These are phyloP conservation scores for Pollimyrus isidori DNA, from an alignment of 2,113 vertebrate genomes.

Conservation along the genomic window DNA sequence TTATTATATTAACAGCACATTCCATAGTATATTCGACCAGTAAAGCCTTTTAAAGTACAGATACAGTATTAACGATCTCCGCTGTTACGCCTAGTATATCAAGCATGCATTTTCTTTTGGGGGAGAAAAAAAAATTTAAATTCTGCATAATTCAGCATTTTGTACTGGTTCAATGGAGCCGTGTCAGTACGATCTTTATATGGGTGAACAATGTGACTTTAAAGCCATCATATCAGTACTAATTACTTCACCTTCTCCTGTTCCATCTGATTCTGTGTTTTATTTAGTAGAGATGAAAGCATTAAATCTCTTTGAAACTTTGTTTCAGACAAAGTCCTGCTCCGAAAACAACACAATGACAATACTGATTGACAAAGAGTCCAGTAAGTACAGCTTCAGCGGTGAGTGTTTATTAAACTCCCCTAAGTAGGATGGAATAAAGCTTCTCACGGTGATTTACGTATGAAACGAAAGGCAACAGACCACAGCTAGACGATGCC, in stretches of 20 bases:
- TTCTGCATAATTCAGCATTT: constrained; percentile 41
- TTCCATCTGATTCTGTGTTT: not conserved
- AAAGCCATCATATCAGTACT: constrained; percentile 38
- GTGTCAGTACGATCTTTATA: constrained; percentile 36
- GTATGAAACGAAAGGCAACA: not conserved
- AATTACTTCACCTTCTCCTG: not conserved
- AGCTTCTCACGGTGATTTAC: not conserved
- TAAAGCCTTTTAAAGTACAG: not conserved
- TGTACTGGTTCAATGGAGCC: constrained; percentile 14
- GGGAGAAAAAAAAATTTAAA: not conserved
- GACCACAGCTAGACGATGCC: not conserved
- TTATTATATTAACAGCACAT: not conserved
- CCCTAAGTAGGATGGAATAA: not conserved
- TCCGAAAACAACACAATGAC: not conserved
- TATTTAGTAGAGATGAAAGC: not conserved
- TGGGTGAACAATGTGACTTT: constrained; percentile 39
- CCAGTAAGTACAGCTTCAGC: not conserved
- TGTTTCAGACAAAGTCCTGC: not conserved
- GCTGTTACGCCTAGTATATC: not conserved
- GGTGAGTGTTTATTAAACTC: not conserved
- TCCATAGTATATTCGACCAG: not conserved
- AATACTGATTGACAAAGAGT: not conserved
- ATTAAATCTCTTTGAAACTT: not conserved
- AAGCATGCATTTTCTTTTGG: constrained; percentile 24
- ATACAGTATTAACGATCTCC: not conserved